Conservation (phyloP, 2,113 vertebrate genomes). For the Aptenodytes patagonicus region DNA sequence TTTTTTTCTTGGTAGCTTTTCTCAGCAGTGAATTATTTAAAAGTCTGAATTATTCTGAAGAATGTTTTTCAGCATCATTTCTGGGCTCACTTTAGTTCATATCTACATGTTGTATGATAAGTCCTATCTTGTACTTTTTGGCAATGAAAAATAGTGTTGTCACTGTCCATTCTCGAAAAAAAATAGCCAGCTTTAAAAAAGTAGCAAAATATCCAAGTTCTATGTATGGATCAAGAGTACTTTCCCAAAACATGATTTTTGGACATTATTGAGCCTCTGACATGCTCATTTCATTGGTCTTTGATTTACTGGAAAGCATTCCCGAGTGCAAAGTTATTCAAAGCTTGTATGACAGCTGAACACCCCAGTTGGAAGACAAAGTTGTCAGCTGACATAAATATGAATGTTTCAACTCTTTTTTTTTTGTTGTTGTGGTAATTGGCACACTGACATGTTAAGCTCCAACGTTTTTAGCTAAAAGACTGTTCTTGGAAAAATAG, state of each 20-base stretch:
- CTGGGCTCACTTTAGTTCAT: neutral
- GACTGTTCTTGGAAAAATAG: neutral
- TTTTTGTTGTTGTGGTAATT: neutral
- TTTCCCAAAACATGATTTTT: neutral
- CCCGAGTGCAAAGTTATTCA: neutral
- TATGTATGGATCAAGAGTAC: rapidly evolving
- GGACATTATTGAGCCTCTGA: neutral
- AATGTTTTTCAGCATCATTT: neutral
- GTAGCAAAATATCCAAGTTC: neutral
- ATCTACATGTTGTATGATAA: neutral
- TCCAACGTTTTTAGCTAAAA: neutral
- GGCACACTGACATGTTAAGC: neutral
- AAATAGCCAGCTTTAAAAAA: neutral
- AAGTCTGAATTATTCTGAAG: neutral
- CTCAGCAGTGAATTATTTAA: neutral
- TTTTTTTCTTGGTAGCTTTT: neutral
- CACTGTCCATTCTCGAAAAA: neutral
- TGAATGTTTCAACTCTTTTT: neutral
- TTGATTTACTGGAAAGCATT: neutral
- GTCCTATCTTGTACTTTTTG: neutral
- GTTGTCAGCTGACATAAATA: neutral
- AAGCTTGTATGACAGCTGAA: neutral
- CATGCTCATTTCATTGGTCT: neutral
- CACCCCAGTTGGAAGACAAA: neutral
- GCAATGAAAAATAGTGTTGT: neutral